Evolutionary conservation across 2,888 invertebrate species (phyloP).

Genomic region (Drosophila cognata): DNA sequence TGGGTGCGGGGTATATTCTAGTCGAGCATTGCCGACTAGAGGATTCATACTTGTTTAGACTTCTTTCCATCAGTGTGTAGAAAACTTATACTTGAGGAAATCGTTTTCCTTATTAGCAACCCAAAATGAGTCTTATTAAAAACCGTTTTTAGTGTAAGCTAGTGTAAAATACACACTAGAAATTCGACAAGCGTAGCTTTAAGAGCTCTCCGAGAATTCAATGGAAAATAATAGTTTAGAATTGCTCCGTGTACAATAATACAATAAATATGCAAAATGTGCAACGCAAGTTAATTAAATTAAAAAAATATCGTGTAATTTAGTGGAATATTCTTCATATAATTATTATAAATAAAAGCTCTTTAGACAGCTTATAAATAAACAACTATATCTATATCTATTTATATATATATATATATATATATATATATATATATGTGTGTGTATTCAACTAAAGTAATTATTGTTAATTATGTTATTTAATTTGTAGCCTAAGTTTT

Average conservation of each 20-base stretch:
- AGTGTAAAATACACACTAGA: neutral
- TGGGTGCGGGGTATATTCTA: neutral
- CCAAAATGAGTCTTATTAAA: neutral
- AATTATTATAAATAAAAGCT: constrained; percentile 1
- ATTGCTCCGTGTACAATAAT: constrained; percentile 31
- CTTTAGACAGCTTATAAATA: constrained; percentile 7
- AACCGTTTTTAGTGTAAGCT: neutral
- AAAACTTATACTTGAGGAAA: neutral
- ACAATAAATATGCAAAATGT: constrained; percentile 33
- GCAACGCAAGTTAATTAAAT: constrained; percentile 13
- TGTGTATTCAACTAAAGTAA: constrained; percentile 26
- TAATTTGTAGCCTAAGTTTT: constrained; percentile 65
- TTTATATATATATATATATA: constrained; percentile 9
- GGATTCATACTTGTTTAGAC: neutral
- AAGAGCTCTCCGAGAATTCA: constrained; percentile 10
- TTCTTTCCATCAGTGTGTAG: neutral
- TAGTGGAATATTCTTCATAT: constrained; percentile 32
- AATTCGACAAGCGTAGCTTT: neutral
- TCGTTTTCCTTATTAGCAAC: neutral
- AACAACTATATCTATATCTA: constrained; percentile 26
- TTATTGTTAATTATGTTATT: constrained; percentile 70
- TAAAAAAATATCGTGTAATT: constrained; percentile 11
- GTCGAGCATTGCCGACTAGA: neutral
- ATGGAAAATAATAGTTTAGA: constrained; percentile 4
- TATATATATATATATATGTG: constrained; percentile 25